Percentiles rank a stretch among this genome's conserved stretches.
phyloP scores from a whole-genome alignment of 64 coral and sea anemone species.

The Acropora tenuis region DNA sequence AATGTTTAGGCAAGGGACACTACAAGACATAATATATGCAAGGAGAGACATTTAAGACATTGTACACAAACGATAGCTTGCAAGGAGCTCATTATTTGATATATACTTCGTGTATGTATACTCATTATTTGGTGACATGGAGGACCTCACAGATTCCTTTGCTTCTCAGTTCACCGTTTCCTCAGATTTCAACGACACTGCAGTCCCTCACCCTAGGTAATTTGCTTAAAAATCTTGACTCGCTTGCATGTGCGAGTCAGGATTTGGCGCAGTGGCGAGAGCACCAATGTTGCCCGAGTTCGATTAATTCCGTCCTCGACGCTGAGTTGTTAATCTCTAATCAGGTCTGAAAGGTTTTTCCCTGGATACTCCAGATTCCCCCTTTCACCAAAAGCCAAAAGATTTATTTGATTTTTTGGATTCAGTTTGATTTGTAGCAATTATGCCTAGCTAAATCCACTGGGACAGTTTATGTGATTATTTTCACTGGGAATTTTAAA shows the following conservation, averaged over 20 bases:
- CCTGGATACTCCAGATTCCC: too few relatives aligned
- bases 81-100: background rate
- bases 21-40: too few relatives aligned
- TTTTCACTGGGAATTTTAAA: too few relatives aligned
- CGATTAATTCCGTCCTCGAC: too few relatives aligned
- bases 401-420: background rate
- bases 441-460: background rate
- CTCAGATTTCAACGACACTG: conserved; percentile 82
- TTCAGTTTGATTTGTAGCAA: background rate
- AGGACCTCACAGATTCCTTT: conserved; percentile 77
- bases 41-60: too few relatives aligned
- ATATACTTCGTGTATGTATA: background rate
- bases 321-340: background rate
- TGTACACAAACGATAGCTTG: background rate
- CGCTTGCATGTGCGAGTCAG: too few relatives aligned
- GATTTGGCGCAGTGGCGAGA: too few relatives aligned
- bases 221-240: too few relatives aligned
- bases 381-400: background rate
- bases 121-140: conserved; percentile 43
- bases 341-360: too few relatives aligned
- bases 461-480: too few relatives aligned
- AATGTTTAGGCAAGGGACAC: too few relatives aligned
- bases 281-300: background rate
- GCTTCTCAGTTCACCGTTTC: conserved; percentile 80
- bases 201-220: conserved; percentile 88